A percentile compares a stretch with the other conserved stretches of the same genome.
Evolutionary conservation across 2,113 vertebrate genomes (phyloP).

Genomic region (Ammospiza caudacuta): DNA sequence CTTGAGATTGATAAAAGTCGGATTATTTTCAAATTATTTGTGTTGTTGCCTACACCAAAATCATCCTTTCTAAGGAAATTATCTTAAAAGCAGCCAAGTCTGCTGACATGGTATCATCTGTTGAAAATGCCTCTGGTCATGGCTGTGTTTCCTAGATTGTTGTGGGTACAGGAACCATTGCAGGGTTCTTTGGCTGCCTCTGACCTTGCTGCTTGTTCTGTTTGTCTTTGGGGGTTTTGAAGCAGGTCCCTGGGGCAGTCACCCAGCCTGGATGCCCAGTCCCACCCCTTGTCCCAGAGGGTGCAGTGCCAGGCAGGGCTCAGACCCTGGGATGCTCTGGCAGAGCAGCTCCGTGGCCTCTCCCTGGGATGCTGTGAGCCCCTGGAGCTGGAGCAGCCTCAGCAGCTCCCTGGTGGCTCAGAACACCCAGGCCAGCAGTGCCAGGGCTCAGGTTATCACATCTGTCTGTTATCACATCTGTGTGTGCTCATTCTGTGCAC

Average conservation of each 20-base stretch:
- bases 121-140: neutral
- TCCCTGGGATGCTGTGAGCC: neutral
- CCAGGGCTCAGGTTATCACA: fast-evolving
- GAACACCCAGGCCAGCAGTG: neutral
- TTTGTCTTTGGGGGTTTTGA: neutral
- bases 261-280: neutral
- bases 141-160: neutral
- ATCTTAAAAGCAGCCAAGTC: neutral
- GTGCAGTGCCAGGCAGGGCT: fast-evolving
- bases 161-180: neutral
- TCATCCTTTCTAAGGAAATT: neutral
- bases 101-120: neutral
- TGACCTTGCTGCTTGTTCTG: neutral
- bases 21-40: neutral
- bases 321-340: fast-evolving
- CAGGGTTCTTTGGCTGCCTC: neutral
- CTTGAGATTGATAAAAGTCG: neutral
- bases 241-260: neutral
- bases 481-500: neutral
- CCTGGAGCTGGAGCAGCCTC: neutral
- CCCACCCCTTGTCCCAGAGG: too few species aligned
- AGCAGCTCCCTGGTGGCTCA: neutral
- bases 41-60: neutral
- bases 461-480: fast-evolving
- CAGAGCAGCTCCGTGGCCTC: neutral